Evolutionary conservation across 2,797 vertebrate species (phyloP).

Genomic region (Micropoecilia bifurca): DNA sequence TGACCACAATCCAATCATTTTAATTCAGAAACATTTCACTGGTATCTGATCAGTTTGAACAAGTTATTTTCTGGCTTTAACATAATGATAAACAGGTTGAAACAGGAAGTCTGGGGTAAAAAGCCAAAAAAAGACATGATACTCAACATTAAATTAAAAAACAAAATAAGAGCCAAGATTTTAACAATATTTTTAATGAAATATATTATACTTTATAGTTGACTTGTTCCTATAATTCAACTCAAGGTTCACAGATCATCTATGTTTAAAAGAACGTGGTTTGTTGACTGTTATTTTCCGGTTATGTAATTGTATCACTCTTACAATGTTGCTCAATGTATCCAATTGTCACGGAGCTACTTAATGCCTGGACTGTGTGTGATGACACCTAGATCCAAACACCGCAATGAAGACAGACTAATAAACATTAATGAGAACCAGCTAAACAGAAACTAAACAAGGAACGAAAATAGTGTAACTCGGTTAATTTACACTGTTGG

Average conservation of each 20-base stretch:
- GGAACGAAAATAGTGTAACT: not conserved
- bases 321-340: not conserved
- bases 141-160: not conserved
- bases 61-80: not conserved
- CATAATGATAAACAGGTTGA: not conserved
- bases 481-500: not conserved
- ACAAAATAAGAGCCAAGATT: not conserved
- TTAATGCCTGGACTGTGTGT: too few species aligned
- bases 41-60: not conserved
- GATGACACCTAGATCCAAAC: not conserved
- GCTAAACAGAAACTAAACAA: not conserved
- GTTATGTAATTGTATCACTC: not conserved
- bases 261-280: not conserved
- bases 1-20: not conserved
- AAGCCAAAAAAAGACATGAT: not conserved
- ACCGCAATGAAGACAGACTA: too few species aligned
- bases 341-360: not conserved
- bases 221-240: not conserved
- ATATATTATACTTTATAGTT: too few species aligned
- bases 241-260: not conserved
- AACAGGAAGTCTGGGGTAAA: not conserved
- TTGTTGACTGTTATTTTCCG: not conserved
- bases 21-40: not conserved
- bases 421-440: not conserved
- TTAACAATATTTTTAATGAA: not conserved